phyloP scores from a whole-genome alignment of 2,113 vertebrate genomes.

The Anolis carolinensis region DNA sequence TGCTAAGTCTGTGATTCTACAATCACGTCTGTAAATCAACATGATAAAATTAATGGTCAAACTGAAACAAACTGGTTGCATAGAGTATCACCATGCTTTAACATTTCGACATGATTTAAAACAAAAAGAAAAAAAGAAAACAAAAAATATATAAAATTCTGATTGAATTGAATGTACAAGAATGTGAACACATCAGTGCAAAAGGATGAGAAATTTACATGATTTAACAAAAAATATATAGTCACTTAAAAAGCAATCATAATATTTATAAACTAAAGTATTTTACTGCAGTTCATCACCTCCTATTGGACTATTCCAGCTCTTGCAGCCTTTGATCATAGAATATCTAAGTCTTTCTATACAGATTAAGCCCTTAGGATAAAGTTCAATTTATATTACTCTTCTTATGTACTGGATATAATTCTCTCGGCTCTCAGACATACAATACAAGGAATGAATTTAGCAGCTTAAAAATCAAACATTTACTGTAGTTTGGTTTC shows the following conservation, averaged over 20 bases:
- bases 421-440: constrained; percentile 72
- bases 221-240: constrained; percentile 76
- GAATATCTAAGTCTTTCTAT: constrained; percentile 43
- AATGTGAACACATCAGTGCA: constrained; percentile 93
- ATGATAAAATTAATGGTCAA: constrained; percentile 83
- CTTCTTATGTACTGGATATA: constrained; percentile 65
- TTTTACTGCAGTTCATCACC: constrained; percentile 69
- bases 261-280: constrained; percentile 67
- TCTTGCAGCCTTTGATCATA: constrained; percentile 63
- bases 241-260: constrained; percentile 84
- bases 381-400: constrained; percentile 66
- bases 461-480: constrained; percentile 82
- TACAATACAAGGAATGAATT: constrained; percentile 78
- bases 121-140: constrained; percentile 69
- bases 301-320: constrained; percentile 54
- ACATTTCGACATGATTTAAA: constrained; percentile 71
- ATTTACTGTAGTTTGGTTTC: constrained; percentile 75
- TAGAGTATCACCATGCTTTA: constrained; percentile 98
- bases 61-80: constrained; percentile 94
- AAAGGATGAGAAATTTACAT: constrained; percentile 89
- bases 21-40: constrained; percentile 73
- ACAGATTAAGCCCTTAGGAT: constrained; percentile 76
- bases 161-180: constrained; percentile 84
- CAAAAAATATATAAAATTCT: constrained; percentile 84
- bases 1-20: constrained; percentile 85